Percentiles rank a stretch among this genome's conserved stretches.
Conservation (phyloP, 2,888 invertebrate genomes). For the Pseudanteris insignis region DNA sequence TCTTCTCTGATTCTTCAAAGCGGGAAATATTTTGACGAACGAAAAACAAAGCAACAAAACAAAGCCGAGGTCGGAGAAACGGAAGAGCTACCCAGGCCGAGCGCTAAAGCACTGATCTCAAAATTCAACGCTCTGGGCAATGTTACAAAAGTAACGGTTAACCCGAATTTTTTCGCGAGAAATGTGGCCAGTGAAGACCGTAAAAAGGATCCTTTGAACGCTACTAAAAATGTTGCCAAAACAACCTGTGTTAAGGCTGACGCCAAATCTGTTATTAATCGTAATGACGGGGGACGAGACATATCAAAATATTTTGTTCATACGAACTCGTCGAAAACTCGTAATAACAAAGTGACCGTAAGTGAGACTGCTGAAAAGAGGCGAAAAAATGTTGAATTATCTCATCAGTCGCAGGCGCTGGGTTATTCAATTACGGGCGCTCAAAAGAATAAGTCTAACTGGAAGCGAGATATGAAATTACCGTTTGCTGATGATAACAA, state of each 20-base stretch:
- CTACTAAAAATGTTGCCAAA: neutral
- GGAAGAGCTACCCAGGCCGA: conserved; percentile 56
- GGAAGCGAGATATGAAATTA: conserved; percentile 18
- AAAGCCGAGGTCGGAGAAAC: conserved; percentile 53
- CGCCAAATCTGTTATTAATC: conserved; percentile 20
- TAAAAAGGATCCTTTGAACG: neutral
- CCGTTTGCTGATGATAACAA: conserved; percentile 3
- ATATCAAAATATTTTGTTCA: conserved; percentile 56
- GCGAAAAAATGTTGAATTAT: conserved; percentile 10
- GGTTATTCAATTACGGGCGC: conserved; percentile 4
- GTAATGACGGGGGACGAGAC: conserved; percentile 44
- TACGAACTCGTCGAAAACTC: conserved; percentile 29
- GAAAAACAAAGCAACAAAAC: conserved; percentile 38
- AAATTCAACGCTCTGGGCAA: conserved; percentile 74
- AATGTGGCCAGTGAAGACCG: conserved; percentile 47
- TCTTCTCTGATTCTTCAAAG: conserved; percentile 54
- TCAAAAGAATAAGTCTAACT: conserved; percentile 18
- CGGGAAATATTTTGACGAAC: conserved; percentile 22
- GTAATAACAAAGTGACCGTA: conserved; percentile 7
- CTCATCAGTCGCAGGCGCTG: conserved; percentile 4
- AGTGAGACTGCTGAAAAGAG: neutral
- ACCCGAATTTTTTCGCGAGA: conserved; percentile 68
- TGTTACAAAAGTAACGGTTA: conserved; percentile 69
- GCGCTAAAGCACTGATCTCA: conserved; percentile 70
- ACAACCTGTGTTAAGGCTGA: neutral